Evolutionary conservation across 1,140 invertebrate species (phyloP).

Genomic region (Bombus pyrosoma): DNA sequence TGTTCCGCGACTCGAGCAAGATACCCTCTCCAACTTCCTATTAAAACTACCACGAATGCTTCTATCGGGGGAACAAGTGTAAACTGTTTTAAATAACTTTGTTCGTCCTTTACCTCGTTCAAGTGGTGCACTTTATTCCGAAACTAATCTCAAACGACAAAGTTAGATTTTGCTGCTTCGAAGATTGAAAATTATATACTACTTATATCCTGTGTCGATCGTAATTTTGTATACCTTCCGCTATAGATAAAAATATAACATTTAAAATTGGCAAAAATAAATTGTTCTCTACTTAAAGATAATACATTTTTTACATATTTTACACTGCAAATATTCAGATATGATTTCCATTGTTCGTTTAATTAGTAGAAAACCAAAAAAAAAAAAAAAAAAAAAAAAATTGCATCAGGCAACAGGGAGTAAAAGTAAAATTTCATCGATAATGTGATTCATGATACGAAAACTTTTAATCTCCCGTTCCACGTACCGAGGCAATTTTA

Average conservation of each 20-base stretch:
- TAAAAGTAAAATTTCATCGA: not conserved
- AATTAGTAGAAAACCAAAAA: not conserved
- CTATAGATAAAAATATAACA: not conserved
- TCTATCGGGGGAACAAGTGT: constrained; percentile 19
- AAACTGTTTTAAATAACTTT: constrained; percentile 51
- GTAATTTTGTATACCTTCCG: not conserved
- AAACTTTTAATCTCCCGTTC: not conserved
- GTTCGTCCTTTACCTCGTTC: not conserved
- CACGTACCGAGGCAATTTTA: not conserved
- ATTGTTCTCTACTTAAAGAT: not conserved
- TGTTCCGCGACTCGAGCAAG: constrained; percentile 36
- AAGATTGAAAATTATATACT: not conserved
- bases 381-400: too few relatives aligned
- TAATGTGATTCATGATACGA: not conserved
- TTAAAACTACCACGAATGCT: constrained; percentile 38
- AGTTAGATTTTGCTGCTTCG: not conserved
- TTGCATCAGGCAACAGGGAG: not conserved
- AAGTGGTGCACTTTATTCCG: not conserved
- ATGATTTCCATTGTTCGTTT: not conserved
- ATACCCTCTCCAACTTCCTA: constrained; percentile 38
- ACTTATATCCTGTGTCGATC: too few relatives aligned
- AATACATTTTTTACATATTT: not conserved
- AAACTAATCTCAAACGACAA: not conserved
- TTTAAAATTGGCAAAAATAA: not conserved
- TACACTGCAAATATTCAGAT: not conserved